A percentile compares a stretch with the other conserved stretches of the same genome.
These are phyloP conservation scores for Apocrypta bakeri DNA, from an alignment of 1,140 invertebrate genomes.

Conservation along the genomic window DNA sequence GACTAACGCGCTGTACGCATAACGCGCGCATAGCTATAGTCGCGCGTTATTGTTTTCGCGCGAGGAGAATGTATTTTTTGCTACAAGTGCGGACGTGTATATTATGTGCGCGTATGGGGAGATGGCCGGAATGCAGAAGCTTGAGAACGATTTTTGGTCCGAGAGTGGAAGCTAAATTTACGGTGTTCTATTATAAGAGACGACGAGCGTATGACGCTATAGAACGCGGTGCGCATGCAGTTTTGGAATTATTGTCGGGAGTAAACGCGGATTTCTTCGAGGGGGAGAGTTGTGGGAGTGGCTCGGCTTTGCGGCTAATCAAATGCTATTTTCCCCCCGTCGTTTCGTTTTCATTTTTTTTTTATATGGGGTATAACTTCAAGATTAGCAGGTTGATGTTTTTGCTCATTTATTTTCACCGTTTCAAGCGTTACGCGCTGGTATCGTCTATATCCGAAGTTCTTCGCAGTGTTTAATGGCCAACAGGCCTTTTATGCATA, in stretches of 20 bases:
- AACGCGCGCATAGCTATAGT: too few species aligned
- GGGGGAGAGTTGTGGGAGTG: background rate
- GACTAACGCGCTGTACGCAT: too few species aligned
- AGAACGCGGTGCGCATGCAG: background rate
- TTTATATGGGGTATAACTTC: too few species aligned
- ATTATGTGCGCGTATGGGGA: background rate
- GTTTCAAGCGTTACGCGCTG: too few species aligned
- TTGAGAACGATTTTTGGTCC: background rate
- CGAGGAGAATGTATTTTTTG: too few species aligned
- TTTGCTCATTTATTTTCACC: too few species aligned
- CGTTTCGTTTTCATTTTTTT: too few species aligned
- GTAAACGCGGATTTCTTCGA: background rate
- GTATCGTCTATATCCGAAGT: too few species aligned
- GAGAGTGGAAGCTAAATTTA: constrained; percentile 19
- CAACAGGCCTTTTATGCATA: too few species aligned
- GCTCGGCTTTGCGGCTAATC: background rate
- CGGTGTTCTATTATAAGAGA: constrained; percentile 27
- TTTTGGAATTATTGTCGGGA: background rate
- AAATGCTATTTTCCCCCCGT: background rate
- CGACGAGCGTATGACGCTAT: background rate
- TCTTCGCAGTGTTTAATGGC: too few species aligned
- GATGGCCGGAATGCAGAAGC: background rate
- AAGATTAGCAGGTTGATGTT: too few species aligned
- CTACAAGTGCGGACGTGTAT: background rate
- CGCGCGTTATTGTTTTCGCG: background rate